Evolutionary conservation across 2,888 invertebrate genomes (phyloP).

Genomic region (Nephrotoma guestfalica): DNA sequence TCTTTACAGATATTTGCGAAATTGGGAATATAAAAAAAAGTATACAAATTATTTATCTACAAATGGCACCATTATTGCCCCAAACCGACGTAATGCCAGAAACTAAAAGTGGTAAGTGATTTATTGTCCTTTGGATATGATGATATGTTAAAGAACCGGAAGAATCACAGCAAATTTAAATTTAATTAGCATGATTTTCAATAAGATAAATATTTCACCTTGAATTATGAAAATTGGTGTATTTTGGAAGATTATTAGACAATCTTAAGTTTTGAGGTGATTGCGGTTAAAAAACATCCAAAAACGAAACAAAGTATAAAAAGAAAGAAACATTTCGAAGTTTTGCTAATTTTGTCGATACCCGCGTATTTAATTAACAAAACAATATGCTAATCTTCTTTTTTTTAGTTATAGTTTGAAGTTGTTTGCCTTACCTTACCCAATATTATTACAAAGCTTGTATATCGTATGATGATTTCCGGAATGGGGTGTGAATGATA

Average conservation of each 20-base stretch:
- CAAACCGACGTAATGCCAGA: not conserved
- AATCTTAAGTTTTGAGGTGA: not conserved
- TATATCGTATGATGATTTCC: not conserved
- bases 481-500: not conserved
- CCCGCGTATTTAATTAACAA: too few relatives aligned
- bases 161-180: not conserved
- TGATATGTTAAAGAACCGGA: not conserved
- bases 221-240: not conserved
- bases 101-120: not conserved
- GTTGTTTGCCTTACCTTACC: not conserved
- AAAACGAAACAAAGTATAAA: not conserved
- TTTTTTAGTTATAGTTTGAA: not conserved
- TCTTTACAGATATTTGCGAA: not conserved
- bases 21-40: not conserved
- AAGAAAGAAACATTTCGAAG: not conserved
- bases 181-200: not conserved
- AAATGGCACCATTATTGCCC: not conserved
- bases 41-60: not conserved
- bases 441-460: not conserved
- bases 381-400: not conserved
- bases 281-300: not conserved
- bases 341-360: not conserved
- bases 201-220: not conserved
- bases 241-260: not conserved
- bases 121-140: not conserved